These are phyloP conservation scores for Sebastes goodei DNA, from an alignment of 2,797 vertebrate genomes.

Conservation along the genomic window DNA sequence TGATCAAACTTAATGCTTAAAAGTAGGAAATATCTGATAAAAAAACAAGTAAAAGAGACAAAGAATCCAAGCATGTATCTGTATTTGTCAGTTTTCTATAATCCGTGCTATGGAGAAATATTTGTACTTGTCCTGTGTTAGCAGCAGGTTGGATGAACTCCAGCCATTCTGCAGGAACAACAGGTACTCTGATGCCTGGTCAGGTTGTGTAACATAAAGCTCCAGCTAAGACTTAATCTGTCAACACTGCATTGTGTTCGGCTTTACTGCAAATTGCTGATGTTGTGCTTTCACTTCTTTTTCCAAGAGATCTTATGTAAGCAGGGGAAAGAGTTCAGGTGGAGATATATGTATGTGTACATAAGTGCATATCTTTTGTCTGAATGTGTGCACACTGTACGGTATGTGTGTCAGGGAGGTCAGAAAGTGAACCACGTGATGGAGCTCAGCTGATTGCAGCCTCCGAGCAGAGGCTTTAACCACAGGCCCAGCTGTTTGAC, in stretches of 20 bases:
- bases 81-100: not conserved
- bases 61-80: not conserved
- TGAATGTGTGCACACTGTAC: not conserved
- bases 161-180: not conserved
- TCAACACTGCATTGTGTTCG: not conserved
- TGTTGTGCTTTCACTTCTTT: slow-evolving; percentile 8
- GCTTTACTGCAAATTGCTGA: slow-evolving; percentile 1
- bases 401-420: slow-evolving; percentile 23
- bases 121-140: not conserved
- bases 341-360: not conserved
- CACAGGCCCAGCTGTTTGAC: slow-evolving; percentile 61
- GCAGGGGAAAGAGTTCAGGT: not conserved
- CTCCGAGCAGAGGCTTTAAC: slow-evolving; percentile 34
- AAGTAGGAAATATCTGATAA: not conserved
- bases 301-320: not conserved
- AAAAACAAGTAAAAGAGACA: not conserved
- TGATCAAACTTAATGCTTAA: not conserved
- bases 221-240: not conserved
- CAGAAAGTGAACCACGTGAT: slow-evolving; percentile 37
- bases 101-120: not conserved
- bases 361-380: not conserved
- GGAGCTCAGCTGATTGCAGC: slow-evolving; percentile 63
- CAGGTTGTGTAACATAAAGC: slow-evolving; percentile 21
- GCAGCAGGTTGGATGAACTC: not conserved
- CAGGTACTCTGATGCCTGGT: not conserved